Evolutionary conservation across 2,888 invertebrate species (phyloP).

Genomic region (Clusia tigrina): DNA sequence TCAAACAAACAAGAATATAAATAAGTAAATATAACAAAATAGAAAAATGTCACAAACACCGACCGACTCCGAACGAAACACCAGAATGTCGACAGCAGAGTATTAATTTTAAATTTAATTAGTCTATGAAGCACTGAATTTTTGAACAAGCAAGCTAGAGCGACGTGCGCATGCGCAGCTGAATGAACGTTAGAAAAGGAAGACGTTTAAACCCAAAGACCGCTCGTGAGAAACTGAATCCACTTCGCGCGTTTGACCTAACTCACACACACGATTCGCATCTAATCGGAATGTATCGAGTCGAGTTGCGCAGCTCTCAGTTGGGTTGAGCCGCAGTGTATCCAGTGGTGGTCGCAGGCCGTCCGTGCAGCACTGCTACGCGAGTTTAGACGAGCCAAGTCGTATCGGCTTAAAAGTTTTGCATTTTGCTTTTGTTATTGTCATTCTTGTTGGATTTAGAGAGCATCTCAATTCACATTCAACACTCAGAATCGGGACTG

Average conservation of each 20-base stretch:
- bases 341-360: no score
- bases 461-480: no score
- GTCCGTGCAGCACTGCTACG: no score
- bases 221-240: slow-evolving; percentile 44
- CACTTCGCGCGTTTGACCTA: background rate
- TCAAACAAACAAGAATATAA: slow-evolving; percentile 2
- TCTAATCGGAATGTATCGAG: no score
- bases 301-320: no score
- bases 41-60: background rate
- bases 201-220: slow-evolving; percentile 43
- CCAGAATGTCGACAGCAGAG: background rate
- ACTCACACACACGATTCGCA: background rate
- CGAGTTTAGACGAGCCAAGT: no score
- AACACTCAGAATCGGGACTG: no score
- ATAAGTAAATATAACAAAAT: background rate
- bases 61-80: background rate
- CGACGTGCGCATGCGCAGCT: slow-evolving; percentile 38
- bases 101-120: background rate
- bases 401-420: no score
- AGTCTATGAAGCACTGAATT: background rate
- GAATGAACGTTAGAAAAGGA: slow-evolving; percentile 30
- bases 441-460: no score
- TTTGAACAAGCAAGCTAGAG: background rate
- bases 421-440: no score
- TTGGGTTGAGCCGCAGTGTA: no score